These are phyloP conservation scores for Tyto alba DNA, from an alignment of 2,113 vertebrate species.

Conservation along the genomic window DNA sequence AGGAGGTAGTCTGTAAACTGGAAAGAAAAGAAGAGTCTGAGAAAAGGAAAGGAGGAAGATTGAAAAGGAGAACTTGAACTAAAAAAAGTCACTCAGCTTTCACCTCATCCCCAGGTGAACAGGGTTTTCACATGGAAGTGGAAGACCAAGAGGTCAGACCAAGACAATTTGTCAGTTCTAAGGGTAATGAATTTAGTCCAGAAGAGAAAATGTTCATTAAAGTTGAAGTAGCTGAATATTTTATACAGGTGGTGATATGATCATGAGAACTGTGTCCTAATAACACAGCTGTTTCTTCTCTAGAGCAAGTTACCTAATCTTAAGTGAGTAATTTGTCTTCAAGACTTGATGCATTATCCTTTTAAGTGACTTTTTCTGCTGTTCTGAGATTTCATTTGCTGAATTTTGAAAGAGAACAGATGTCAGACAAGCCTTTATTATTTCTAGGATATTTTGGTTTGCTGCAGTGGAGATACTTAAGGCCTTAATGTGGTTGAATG, in stretches of 20 bases:
- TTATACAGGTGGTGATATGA: neutral
- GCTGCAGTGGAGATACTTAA: neutral
- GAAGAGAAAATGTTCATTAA: conserved; percentile 28
- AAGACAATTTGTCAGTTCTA: conserved; percentile 20
- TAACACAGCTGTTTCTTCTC: conserved; percentile 29
- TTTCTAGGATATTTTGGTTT: neutral
- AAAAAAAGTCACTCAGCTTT: neutral
- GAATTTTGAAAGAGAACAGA: neutral
- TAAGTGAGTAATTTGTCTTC: conserved; percentile 26
- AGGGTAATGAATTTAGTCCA: neutral
- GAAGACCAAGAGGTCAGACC: neutral
- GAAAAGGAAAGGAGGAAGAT: neutral
- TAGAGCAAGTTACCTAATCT: neutral
- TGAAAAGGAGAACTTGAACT: neutral
- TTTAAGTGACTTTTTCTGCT: neutral
- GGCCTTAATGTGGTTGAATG: neutral
- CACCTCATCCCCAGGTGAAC: neutral
- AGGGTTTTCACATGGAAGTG: neutral
- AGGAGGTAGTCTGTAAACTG: conserved; percentile 11
- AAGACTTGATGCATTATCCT: neutral
- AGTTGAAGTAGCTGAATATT: conserved; percentile 8
- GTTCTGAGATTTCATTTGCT: neutral
- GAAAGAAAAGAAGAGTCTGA: neutral
- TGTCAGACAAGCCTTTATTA: neutral
- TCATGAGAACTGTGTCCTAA: neutral